Evolutionary conservation across 2,797 vertebrate genomes (phyloP), one percentile per base, ranked within the genome.

Genomic region (Furcifer pardalis): DNA sequence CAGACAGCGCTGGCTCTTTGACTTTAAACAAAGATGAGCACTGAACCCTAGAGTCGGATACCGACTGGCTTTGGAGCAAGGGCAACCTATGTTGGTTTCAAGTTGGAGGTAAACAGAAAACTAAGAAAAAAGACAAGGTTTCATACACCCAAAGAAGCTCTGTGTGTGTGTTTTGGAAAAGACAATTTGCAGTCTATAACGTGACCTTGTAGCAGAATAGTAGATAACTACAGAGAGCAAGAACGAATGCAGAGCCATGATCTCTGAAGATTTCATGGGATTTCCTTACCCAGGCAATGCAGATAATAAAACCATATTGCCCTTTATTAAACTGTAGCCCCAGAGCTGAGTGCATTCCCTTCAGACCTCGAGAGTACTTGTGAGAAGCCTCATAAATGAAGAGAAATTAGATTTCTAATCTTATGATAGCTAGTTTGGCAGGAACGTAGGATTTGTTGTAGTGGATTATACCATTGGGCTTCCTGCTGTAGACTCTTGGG

Each of bases 341-440:
- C 30, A 65, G 83, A 88, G 68, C 88, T 86, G 84, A 49, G 7
- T 83, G 49, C 27, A 5, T 88, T 87, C 78, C 52, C 87, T 62
- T 80, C 71, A 84, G 87, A 89, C 40, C n/a, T 49, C 7, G 69
- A 0, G 46, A 10, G 13, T 62, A 63, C 77, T 89, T 80, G 73
- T 84, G 59, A 37, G 79, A 77, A 75, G 73, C 0, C 59, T 91
- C 78, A 85, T 68, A 78, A 89, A 80, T 27, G 0, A 72, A 79
- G 86, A 89, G 17, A 90, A 86, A 87, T 69, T 1, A 84, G n/a
- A 40, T 83, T 92, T 90, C 46, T 89, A 74, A 84, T 89, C 71
- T 85, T n/a, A 1, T 59, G 46, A n/a, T 52, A 87, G 77, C 80
- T 86, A 12, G 77, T 81, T 17, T 65, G 3, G 72, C 79, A 81